Evolutionary conservation across 2,113 vertebrate genomes (phyloP).

Genomic region (Poicephalus meyeri): DNA sequence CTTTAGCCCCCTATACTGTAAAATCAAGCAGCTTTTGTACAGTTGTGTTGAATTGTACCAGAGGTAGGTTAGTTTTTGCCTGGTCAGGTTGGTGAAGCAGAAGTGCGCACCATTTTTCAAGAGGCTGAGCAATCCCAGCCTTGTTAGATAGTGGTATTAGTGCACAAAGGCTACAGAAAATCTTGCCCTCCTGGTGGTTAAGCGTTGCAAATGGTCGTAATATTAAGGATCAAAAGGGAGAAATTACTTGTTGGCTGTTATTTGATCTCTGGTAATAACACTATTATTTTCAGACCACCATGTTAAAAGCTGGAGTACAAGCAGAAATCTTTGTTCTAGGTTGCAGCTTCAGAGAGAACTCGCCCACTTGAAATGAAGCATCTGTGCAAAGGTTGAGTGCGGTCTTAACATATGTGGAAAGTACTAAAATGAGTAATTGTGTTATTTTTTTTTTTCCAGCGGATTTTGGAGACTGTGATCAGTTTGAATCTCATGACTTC

Average conservation of each 20-base stretch:
- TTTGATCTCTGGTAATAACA: slow-evolving; percentile 9
- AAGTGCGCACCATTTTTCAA: neutral
- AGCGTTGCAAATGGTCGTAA: neutral
- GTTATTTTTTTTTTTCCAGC: slow-evolving; percentile 75
- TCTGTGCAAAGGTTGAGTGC: slow-evolving; percentile 11
- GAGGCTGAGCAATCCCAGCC: neutral
- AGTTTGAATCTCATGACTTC: slow-evolving; percentile 94
- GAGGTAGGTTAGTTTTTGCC: neutral
- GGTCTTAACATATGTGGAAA: slow-evolving; percentile 14
- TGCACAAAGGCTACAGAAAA: neutral
- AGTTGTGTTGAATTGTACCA: neutral
- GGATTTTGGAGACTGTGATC: slow-evolving; percentile 93
- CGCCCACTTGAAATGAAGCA: neutral
- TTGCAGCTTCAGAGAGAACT: neutral
- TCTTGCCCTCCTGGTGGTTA: neutral
- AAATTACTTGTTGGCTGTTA: slow-evolving; percentile 9
- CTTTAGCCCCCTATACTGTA: neutral
- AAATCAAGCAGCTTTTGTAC: neutral
- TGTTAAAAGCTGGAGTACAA: slow-evolving; percentile 9
- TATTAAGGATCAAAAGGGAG: slow-evolving; percentile 26
- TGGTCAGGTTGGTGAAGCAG: neutral
- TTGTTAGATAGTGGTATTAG: neutral
- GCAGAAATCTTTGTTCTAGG: slow-evolving; percentile 7
- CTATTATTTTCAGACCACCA: slow-evolving; percentile 13
- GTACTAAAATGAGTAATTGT: slow-evolving; percentile 36